Conservation (phyloP, 2,888 invertebrate species). For the Petrolisthes cinctipes region DNA sequence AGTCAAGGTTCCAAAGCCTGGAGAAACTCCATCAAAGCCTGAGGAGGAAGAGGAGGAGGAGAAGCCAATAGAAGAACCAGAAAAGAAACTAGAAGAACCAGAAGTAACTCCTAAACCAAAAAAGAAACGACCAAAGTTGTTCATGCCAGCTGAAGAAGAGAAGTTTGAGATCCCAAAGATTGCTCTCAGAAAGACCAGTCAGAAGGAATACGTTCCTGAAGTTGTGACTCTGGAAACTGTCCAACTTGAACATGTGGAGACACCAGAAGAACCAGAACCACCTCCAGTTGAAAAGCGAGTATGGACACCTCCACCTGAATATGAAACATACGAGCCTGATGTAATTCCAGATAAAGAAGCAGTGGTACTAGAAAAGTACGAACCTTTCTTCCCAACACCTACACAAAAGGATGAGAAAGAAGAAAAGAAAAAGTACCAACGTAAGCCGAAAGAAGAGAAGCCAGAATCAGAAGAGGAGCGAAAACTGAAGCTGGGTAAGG, state of each 20-base stretch:
- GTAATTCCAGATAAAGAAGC: conserved; percentile 48
- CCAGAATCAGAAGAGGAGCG: conserved; percentile 29
- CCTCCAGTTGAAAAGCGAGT: conserved; percentile 35
- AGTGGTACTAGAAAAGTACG: conserved; percentile 43
- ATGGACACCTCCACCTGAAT: conserved; percentile 47
- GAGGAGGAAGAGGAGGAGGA: conserved; percentile 11
- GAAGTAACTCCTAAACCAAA: background rate
- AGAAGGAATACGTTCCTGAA: conserved; percentile 43
- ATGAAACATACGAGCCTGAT: conserved; percentile 48
- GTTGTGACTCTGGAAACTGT: conserved; percentile 31
- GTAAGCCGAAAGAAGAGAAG: conserved; percentile 42
- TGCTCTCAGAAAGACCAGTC: conserved; percentile 44
- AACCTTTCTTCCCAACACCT: conserved; percentile 5
- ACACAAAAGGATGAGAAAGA: conserved; percentile 30
- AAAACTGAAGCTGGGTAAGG: conserved; percentile 44
- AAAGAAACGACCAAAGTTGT: background rate
- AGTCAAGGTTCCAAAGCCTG: conserved; percentile 6
- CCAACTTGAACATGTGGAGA: conserved; percentile 44
- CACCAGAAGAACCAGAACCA: conserved; percentile 37
- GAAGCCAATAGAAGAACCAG: conserved; percentile 16
- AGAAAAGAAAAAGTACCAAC: conserved; percentile 24
- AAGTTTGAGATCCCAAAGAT: conserved; percentile 30
- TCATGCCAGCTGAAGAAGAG: conserved; percentile 9
- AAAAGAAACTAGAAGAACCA: background rate
- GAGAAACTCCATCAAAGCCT: conserved; percentile 9